These are phyloP conservation scores for Hemiprocne comata DNA, from an alignment of 2,113 vertebrate genomes.

Conservation along the genomic window DNA sequence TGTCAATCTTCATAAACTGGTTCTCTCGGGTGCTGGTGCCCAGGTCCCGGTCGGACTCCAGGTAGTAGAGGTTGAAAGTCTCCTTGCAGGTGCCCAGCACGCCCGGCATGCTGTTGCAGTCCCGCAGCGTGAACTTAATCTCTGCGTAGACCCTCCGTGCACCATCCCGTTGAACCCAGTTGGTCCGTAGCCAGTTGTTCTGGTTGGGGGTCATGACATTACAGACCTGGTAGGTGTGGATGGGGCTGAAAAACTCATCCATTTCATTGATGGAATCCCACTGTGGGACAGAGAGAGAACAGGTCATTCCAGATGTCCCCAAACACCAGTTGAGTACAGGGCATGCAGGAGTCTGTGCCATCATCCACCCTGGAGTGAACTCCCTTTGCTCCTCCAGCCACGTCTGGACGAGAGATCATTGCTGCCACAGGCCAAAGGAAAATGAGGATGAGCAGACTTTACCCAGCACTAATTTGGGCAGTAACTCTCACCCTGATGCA, in stretches of 20 bases:
- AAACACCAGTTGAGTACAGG: rapidly evolving
- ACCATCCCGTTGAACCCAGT: slow-evolving; percentile 89
- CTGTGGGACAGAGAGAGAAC: slow-evolving; percentile 68
- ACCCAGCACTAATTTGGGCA: neutral
- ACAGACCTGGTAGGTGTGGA: slow-evolving; percentile 98
- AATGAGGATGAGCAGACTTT: neutral
- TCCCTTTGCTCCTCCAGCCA: neutral
- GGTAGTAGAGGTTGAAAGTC: slow-evolving; percentile 97
- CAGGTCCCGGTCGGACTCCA: slow-evolving; percentile 89
- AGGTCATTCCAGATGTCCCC: neutral
- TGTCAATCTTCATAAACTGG: slow-evolving; percentile 96
- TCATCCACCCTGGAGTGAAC: neutral
- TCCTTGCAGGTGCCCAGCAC: slow-evolving; percentile 97
- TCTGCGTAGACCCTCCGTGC: slow-evolving; percentile 91
- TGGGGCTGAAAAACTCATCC: slow-evolving; percentile 94
- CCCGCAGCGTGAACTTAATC: slow-evolving; percentile 94
- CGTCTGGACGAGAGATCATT: rapidly evolving
- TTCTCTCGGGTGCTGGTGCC: slow-evolving; percentile 87
- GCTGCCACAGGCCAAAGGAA: neutral
- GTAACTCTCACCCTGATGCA: neutral
- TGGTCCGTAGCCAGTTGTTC: slow-evolving; percentile 96
- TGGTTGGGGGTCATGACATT: slow-evolving; percentile 97
- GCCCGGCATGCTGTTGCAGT: slow-evolving; percentile 97
- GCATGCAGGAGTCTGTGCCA: too few species aligned
- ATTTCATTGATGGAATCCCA: slow-evolving; percentile 98